phyloP scores from a whole-genome alignment of 2,113 vertebrate genomes.

The Phylloscopus trochiloides region DNA sequence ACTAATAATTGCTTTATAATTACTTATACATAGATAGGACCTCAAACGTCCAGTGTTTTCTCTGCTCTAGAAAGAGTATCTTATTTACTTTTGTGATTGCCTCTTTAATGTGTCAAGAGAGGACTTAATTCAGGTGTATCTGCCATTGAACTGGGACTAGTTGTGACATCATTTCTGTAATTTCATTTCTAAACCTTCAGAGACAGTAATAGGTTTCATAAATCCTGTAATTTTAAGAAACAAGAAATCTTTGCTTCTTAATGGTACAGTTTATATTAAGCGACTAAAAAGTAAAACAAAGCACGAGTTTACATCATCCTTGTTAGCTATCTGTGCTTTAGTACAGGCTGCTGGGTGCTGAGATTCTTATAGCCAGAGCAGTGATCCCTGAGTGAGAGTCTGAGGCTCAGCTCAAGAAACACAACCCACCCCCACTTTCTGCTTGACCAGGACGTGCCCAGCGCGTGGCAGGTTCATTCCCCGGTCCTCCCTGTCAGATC shows the following conservation, averaged over 20 bases:
- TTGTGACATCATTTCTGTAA: neutral
- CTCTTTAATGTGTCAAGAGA: neutral
- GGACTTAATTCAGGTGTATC: neutral
- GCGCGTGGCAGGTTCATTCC: neutral
- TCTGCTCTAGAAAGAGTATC: neutral
- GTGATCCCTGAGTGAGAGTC: neutral
- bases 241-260: neutral
- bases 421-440: neutral
- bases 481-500: neutral
- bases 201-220: neutral
- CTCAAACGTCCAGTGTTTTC: neutral
- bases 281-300: neutral
- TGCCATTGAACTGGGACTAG: neutral
- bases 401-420: neutral
- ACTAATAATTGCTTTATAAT: conserved; percentile 70
- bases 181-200: neutral
- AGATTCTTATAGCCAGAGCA: neutral
- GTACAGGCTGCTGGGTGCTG: neutral
- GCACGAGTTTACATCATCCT: neutral
- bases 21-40: conserved; percentile 44
- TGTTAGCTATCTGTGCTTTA: neutral
- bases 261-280: neutral
- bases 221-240: neutral
- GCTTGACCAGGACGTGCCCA: neutral
- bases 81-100: neutral